phyloP scores from a whole-genome alignment of 2,888 invertebrate species.

The Drosophila peninsularis region DNA sequence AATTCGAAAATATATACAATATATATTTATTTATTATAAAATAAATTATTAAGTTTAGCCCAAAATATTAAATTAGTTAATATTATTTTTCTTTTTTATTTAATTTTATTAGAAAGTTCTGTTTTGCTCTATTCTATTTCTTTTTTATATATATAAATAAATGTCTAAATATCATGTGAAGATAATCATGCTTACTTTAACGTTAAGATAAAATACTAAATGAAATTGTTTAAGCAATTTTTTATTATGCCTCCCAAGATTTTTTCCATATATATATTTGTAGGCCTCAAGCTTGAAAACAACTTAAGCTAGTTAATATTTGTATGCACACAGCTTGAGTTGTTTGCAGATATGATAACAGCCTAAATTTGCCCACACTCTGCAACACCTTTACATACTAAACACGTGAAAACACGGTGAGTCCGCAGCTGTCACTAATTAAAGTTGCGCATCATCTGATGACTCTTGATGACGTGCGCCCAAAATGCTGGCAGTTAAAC shows the following conservation, averaged over 20 bases:
- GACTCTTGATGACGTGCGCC: constrained; percentile 55
- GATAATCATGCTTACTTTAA: too few relatives aligned
- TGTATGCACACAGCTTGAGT: too few relatives aligned
- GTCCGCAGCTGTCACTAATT: constrained; percentile 62
- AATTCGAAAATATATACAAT: background rate
- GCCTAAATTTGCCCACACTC: background rate
- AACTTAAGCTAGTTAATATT: too few relatives aligned
- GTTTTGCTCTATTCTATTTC: too few relatives aligned
- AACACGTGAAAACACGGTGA: constrained; percentile 21
- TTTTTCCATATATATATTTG: too few relatives aligned
- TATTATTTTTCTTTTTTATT: background rate
- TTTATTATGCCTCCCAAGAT: too few relatives aligned
- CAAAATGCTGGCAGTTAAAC: constrained; percentile 64
- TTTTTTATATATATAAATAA: too few relatives aligned
- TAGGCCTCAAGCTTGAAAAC: background rate
- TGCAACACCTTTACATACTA: background rate
- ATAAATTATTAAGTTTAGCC: background rate
- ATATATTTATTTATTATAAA: background rate
- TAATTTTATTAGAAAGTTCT: too few relatives aligned
- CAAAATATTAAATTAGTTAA: too few relatives aligned
- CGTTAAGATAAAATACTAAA: too few relatives aligned
- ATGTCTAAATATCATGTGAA: too few relatives aligned
- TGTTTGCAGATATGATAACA: background rate
- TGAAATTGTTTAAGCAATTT: too few relatives aligned
- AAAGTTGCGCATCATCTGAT: constrained; percentile 52